These are phyloP conservation scores for Willowsia nigromaculata DNA, from an alignment of 2,888 invertebrate genomes.

Conservation along the genomic window DNA sequence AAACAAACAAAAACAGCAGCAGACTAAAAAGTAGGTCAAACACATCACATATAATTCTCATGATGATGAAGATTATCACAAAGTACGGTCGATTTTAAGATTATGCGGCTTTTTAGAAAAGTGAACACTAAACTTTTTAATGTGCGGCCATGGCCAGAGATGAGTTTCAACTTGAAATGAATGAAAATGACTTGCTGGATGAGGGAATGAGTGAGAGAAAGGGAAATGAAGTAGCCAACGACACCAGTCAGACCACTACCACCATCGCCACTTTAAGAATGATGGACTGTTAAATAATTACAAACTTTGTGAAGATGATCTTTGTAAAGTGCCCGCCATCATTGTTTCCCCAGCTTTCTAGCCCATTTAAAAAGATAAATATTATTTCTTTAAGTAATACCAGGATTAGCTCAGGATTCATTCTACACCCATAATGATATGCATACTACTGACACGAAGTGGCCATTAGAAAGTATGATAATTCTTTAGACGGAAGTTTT, in stretches of 20 bases:
- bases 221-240: background rate
- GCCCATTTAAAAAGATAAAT: background rate
- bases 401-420: background rate
- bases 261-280: background rate
- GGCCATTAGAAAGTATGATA: constrained; percentile 16
- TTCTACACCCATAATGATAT: constrained; percentile 8
- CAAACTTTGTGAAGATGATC: background rate
- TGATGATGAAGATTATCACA: background rate
- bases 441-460: background rate
- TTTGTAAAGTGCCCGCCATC: background rate
- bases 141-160: no score
- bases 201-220: background rate
- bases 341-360: background rate
- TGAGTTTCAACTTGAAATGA: no score
- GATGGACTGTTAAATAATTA: constrained; percentile 17
- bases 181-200: background rate
- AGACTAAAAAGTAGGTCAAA: background rate
- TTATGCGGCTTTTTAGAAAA: background rate
- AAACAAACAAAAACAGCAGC: background rate
- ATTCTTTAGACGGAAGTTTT: background rate
- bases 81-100: background rate
- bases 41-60: background rate
- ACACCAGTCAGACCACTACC: background rate
- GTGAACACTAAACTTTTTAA: background rate
- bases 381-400: background rate